Evolutionary conservation across 2,888 invertebrate species (phyloP), one percentile per base, ranked within the genome.

Genomic region (Eilema sororculum): DNA sequence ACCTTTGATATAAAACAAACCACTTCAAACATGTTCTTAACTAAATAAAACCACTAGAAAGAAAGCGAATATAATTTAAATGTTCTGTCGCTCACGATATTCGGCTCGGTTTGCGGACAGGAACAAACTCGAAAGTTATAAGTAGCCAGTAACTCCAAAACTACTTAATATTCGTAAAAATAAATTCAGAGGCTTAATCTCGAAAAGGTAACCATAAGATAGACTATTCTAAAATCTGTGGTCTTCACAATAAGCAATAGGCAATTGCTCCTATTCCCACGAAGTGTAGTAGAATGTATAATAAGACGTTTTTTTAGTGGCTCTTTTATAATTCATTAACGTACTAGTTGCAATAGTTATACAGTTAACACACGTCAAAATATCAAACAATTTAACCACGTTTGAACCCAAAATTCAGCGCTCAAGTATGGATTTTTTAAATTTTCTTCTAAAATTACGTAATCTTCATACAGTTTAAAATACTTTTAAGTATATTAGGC

Each of bases 381-480:
- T 20, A 46, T 20, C 20, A 46, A 52, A 52, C 20, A 0, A 8
- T 52, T n/a, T 52, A 52, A 3, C 9, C 52, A 9, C 1, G 20
- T 52, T 52, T 20, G n/a, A n/a, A n/a, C n/a, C 9, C n/a, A n/a
- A n/a, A 52, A 52, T 8, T n/a, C 52, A 52, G 52, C n/a, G 9
- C 52, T 52, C 52, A n/a, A 52, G 9, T 52, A 52, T 3, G n/a
- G n/a, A n/a, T n/a, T n/a, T n/a, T 52, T 52, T n/a, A n/a, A 52
- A 52, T 20, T 5, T 0, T 3, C n/a, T 52, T n/a, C n/a, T 52
- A 52, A 52, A 52, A 9, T 52, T 52, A 52, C n/a, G 52, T 52
- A 52, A n/a, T 52, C 52, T n/a, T n/a, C n/a, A 52, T 52, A n/a
- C 52, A n/a, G n/a, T 52, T n/a, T n/a, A 52, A n/a, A 52, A 52